These are phyloP conservation scores for Amphilophus citrinellus DNA, from an alignment of 2,113 vertebrate species.

Conservation along the genomic window DNA sequence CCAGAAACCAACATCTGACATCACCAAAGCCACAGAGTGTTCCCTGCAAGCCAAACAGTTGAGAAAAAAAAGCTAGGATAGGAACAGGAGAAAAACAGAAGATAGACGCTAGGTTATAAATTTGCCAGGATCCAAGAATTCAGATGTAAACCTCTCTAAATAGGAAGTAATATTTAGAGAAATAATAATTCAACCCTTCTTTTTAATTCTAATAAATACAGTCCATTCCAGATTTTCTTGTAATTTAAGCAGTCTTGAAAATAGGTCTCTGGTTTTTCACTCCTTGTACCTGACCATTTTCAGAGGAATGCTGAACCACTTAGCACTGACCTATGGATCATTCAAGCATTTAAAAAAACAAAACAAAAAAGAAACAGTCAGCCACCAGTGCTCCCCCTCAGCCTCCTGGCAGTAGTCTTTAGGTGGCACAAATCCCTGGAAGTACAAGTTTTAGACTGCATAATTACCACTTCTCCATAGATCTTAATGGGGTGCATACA, in stretches of 20 bases:
- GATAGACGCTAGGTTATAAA: conserved; percentile 18
- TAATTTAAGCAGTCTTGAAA: neutral
- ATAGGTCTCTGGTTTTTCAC: neutral
- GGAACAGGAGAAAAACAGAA: neutral
- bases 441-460: too few relatives aligned
- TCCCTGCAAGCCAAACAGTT: conserved; percentile 4
- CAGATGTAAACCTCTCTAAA: conserved; percentile 4
- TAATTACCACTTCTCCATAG: too few relatives aligned
- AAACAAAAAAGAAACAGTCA: too few relatives aligned
- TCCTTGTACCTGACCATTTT: neutral
- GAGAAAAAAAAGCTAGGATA: neutral
- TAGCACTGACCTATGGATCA: neutral
- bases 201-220: neutral
- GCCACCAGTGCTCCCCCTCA: too few relatives aligned
- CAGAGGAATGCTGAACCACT: neutral
- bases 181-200: neutral
- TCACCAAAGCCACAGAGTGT: conserved; percentile 32
- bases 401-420: too few relatives aligned
- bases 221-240: neutral
- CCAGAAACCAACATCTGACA: conserved; percentile 54
- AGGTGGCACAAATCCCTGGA: too few relatives aligned
- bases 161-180: neutral
- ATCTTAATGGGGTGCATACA: too few relatives aligned
- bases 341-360: neutral
- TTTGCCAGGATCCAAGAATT: conserved; percentile 9